Evolutionary conservation across 2,888 invertebrate genomes (phyloP).

Genomic region (Drosophila anceps): DNA sequence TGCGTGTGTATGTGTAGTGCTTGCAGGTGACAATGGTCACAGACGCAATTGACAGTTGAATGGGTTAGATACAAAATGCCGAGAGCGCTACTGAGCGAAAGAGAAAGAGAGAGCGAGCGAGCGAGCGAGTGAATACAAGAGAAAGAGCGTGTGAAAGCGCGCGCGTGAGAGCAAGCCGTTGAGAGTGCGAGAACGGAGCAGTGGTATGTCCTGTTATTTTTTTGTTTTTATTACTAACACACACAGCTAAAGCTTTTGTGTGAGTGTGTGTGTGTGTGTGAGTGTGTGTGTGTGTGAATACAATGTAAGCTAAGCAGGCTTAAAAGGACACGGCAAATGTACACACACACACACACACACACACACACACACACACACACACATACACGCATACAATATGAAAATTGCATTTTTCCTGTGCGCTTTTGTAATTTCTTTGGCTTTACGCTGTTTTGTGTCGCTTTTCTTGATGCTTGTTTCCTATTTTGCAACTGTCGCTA

Average conservation of each 20-base stretch:
- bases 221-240: conserved; percentile 37
- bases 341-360: conserved; percentile 21
- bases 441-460: conserved; percentile 20
- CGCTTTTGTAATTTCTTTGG: conserved; percentile 31
- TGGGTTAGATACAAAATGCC: conserved; percentile 39
- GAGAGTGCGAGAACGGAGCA: conserved; percentile 32
- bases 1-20: conserved; percentile 13
- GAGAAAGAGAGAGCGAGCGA: conserved; percentile 19
- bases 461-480: conserved; percentile 20
- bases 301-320: conserved; percentile 56
- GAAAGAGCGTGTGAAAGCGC: conserved; percentile 9
- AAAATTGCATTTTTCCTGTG: conserved; percentile 77
- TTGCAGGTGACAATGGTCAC: conserved; percentile 57
- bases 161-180: conserved; percentile 21
- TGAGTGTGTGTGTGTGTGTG: conserved; percentile 16
- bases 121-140: conserved; percentile 8
- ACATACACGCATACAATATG: conserved; percentile 37
- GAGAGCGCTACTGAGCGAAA: conserved; percentile 28
- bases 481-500: conserved; percentile 19
- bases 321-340: conserved; percentile 42
- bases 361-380: neutral
- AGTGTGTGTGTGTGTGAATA: conserved; percentile 42
- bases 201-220: conserved; percentile 38
- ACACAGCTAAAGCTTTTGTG: conserved; percentile 14
- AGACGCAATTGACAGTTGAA: conserved; percentile 53